Base-by-base conservation (phyloP, 2,888 invertebrate species). In the Tachina fera region DNA sequence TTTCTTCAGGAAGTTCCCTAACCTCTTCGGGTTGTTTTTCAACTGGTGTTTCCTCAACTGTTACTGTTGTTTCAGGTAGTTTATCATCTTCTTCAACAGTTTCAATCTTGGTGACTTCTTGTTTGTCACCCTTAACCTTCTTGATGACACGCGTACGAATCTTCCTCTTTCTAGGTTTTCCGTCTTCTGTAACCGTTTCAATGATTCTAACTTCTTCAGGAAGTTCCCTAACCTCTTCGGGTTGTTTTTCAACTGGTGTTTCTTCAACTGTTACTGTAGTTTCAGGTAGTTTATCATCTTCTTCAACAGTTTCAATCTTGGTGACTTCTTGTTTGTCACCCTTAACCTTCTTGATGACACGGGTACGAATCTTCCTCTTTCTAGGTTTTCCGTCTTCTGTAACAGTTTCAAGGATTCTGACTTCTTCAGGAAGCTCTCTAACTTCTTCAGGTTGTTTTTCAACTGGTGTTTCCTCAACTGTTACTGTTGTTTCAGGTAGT, bases 291-390 rank as follows among this genome's bases (percentile, higher is more conserved):
- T 71, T 71, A 10, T 71, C 71, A 22, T 71, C 58, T 71, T 58
- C 71, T 19, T 71, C 71, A 45, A 71, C 45, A 45, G 71, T 71
- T 58, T 71, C 45, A 31, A 71, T 71, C n/a, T 58, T 71, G 0
- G 71, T 71, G n/a, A 71, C 71, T 58, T 71, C 56, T 58, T 71
- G 71, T 1, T 58, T 71, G n/a, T 58, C 56, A n/a, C 71, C 71
- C 58, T 45, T 71, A 2, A 71, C 19, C n/a, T 71, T 71, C n/a
- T 71, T 71, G 31, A 71, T 71, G 3, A 71, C 22, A 22, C 71
- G 71, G 45, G 71, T 71, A 6, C 71, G 71, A 45, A 71, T 71
- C 71, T 45, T 71, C 56, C 58, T 71, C 45, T 58, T 71, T 45
- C 6, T 71, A 0, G 71, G 71, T 4, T 31, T 71, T 14, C 71